A percentile compares a stretch with the other conserved stretches of the same genome.
Conservation (phyloP, 2,888 invertebrate genomes). For the Apamea monoglypha region DNA sequence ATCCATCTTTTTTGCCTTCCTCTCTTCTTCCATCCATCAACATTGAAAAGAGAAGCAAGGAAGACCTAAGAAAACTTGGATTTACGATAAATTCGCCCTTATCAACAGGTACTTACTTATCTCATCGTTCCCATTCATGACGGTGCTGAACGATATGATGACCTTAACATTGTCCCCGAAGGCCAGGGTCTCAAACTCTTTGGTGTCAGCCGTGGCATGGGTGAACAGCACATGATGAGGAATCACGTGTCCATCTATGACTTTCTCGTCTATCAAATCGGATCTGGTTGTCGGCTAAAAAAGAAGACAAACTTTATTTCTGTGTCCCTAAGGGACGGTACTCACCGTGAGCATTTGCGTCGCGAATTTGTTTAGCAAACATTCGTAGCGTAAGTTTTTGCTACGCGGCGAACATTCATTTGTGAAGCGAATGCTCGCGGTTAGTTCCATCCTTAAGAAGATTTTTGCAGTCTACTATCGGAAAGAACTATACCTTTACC, state of each 20-base stretch:
- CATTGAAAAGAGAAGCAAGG: not conserved
- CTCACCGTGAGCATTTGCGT: not conserved
- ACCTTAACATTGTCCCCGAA: conserved; percentile 96
- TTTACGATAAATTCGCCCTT: no score
- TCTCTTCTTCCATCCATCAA: not conserved
- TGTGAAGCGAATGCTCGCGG: not conserved
- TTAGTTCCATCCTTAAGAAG: not conserved
- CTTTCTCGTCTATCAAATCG: conserved; percentile 94
- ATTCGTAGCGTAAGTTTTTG: no score
- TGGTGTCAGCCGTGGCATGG: conserved; percentile 93
- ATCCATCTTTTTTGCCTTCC: not conserved
- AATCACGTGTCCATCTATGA: conserved; percentile 97
- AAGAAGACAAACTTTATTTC: conserved; percentile 26
- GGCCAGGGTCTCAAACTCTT: conserved; percentile 94
- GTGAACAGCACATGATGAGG: conserved; percentile 96
- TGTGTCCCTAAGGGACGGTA: not conserved
- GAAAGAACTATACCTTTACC: conserved; percentile 92
- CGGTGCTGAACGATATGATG: conserved; percentile 94
- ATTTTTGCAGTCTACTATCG: conserved; percentile 22
- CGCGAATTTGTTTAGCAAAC: not conserved
- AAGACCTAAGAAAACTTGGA: not conserved
- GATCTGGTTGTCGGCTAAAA: conserved; percentile 92
- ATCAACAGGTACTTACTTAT: conserved; percentile 89
- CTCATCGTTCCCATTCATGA: conserved; percentile 91
- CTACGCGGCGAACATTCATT: not conserved